Base-by-base conservation (phyloP, 2,888 invertebrate species). In the Sphecodes monilicornis region DNA sequence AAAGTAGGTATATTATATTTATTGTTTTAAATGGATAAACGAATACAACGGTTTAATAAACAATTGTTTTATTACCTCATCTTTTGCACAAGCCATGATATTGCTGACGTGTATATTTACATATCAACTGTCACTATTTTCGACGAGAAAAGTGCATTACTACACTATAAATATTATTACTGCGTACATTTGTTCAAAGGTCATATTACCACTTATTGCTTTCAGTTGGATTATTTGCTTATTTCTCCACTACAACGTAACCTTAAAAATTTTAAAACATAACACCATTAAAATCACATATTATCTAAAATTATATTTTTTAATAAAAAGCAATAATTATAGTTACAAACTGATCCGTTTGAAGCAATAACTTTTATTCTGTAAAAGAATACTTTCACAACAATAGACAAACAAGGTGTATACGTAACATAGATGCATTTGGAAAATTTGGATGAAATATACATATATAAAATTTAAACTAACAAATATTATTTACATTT, bases 81-180 rank as follows among this genome's bases (percentile, higher is more conserved):
- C 79, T 68, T 79, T 87, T 70, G 69, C 54, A 18, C 68, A 73
- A 73, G 86, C 82, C 91, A 91, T 90, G 54, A 57, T 76, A 77
- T n/a, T 76, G 39, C 50, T 4, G 36, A 64, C 11, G 69, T 64
- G 75, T 74, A 74, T 83, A 78, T 76, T 77, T 80, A 76, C 26
- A 70, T 66, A 72, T 43, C 76, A 80, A 74, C n/a, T 72, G 36
- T 69, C 69, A 84, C 68, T 75, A 85, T 76, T 39, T 77, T 75
- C 36, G 26, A 68, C 36, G 69, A 64, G 1, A 81, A 69, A 82
- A 22, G 36, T 60, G 78, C 60, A 71, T 26, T 41, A 26, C n/a
- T 50, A 29, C 69, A 78, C 50, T 77, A 69, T 68, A 69, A 36
- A 32, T 16, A 32, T 46, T 78, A 71, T 84, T 79, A 82, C 75